Evolutionary conservation across 2,797 vertebrate genomes (phyloP), one percentile per base, ranked within the genome.

Genomic region (Podargus strigoides): DNA sequence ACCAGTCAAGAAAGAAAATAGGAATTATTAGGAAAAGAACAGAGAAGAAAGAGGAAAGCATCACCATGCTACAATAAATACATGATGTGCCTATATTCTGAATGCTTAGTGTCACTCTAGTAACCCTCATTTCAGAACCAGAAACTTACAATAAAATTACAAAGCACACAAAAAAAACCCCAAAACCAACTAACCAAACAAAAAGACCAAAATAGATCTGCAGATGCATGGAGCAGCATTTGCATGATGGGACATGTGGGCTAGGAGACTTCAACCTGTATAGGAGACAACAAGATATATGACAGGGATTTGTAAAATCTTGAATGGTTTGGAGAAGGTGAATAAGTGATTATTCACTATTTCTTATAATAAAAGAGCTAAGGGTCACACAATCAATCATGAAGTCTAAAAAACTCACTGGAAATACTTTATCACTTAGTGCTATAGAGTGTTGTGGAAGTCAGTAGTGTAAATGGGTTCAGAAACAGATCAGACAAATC

Each of bases 391-490:
- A 84, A 87, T 92, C 32, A 92, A 67, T 89, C 78, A 81, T 8
- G 8, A 63, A 63, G 12, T 81, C 91, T 84, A 92, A 89, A 91
- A 91, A 14, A 70, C 58, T 75, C 44, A 23, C 26, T 60, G 37
- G 62, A 89, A 75, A 93, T 78, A 79, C 6, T 89, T 89, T 39
- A 75, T 49, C 59, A 85, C 23, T 9, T 28, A 26, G 34, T 52
- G 55, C 58, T 64, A 11, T 30, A 64, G 32, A 79, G 41, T 44
- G 53, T 75, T 89, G 14, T 41, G 37, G 49, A 87, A 67, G 75
- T 94, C 87, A 72, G 34, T 28, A 72, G 78, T 64, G 32, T 87
- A 82, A 89, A 87, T 87, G 81, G 53, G 49, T 41, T 94, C 78
- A 87, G 75, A 89, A 95, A 85, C 2, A 67, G 70, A 91, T 75